Base-by-base conservation (phyloP, 2,888 invertebrate genomes). In the Agrochola lychnidis region DNA sequence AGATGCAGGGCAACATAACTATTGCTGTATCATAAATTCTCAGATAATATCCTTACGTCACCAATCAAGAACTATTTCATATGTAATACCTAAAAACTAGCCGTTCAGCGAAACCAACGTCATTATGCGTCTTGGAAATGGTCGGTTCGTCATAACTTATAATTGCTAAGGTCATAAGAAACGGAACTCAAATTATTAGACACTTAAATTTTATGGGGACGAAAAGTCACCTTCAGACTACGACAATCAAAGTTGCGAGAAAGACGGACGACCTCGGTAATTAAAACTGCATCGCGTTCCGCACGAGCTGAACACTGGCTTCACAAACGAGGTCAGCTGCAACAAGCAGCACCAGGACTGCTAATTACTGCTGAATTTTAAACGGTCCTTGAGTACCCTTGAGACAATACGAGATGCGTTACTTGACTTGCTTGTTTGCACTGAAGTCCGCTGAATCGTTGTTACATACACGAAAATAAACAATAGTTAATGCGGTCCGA, bases 231-330 rank as follows among this genome's bases (percentile, higher is more conserved):
- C 77, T 82, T 84, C 78, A 79, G 73, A 76, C 82, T 85, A 89
- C 83, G 86, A 90, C 88, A 91, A 89, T 89, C 87, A 88, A 85
- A 85, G 83, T 88, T 88, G 76, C 77, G 87, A 85, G 85, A 91
- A 91, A 92, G 89, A 91, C 88, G 83, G 85, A 91, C 87, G 87
- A 87, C 90, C 90, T 91, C 91, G 88, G 89, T 90, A 92, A 94
- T 94, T 94, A 93, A 93, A 94, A 93, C 90, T 93, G 92, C 93
- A 92, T 94, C 93, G 93, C 92, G 94, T 94, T 94, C 92, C 92
- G 93, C 94, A 93, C 94, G 93, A 93, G 90, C 88, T 88, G 88
- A 89, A 91, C 86, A 83, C 88, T 87, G 89, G 86, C 89, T 89
- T 83, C 89, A 90, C 88, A 90, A 94, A 92, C 90, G 93, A 93